These are phyloP conservation scores for Pionites leucogaster DNA, from an alignment of 2,113 vertebrate species.

Conservation along the genomic window DNA sequence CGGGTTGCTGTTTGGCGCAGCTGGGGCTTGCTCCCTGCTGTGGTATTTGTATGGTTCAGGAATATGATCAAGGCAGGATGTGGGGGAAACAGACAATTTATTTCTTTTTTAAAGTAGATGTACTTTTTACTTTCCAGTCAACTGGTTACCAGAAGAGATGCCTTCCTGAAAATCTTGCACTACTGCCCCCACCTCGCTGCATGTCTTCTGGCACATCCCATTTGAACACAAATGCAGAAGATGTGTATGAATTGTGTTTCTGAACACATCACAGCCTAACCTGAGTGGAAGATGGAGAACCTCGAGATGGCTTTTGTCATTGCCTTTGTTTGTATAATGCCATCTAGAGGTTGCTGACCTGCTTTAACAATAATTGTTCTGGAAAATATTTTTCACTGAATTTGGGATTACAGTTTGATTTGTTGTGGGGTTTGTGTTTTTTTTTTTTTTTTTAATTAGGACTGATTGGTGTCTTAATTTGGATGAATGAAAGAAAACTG, in stretches of 20 bases:
- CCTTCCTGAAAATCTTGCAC: neutral
- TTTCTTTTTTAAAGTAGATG: neutral
- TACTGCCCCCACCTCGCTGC: fast-evolving
- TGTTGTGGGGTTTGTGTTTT: neutral
- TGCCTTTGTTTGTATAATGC: neutral
- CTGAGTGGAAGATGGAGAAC: neutral
- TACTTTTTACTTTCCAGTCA: neutral
- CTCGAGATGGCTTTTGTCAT: neutral
- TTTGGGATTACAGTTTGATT: neutral
- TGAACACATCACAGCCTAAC: neutral
- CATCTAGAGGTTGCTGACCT: neutral
- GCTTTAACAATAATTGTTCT: neutral
- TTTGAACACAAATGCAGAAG: neutral
- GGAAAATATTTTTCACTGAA: neutral
- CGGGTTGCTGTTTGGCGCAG: fast-evolving
- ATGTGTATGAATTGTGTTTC: fast-evolving
- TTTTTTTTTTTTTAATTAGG: neutral
- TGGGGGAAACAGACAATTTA: neutral
- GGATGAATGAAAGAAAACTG: neutral
- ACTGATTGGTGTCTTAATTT: neutral
- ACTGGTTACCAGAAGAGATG: neutral
- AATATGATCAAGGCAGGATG: neutral
- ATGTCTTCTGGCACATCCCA: neutral
- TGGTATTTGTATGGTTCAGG: fast-evolving
- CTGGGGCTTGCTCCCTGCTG: neutral